Percentiles rank a stretch among this genome's conserved stretches.
These are phyloP conservation scores for Notothenia coriiceps DNA, from an alignment of 2,113 vertebrate genomes.

Conservation along the genomic window DNA sequence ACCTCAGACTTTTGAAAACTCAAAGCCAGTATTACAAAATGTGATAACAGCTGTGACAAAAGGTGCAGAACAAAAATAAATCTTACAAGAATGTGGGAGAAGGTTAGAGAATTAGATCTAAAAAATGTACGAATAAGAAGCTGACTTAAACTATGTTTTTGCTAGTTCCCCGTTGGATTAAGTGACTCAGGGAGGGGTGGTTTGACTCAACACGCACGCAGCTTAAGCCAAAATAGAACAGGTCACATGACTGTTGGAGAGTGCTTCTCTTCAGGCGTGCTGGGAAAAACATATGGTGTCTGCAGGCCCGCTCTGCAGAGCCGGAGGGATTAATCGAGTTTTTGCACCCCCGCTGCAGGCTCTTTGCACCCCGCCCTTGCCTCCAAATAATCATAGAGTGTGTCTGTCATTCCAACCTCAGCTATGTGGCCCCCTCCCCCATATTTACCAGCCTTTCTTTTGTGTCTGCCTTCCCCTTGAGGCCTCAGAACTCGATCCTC, in stretches of 20 bases:
- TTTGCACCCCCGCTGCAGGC: neutral
- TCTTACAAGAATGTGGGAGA: neutral
- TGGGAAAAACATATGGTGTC: slow-evolving; percentile 32
- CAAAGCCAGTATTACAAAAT: slow-evolving; percentile 20
- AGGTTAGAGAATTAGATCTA: neutral
- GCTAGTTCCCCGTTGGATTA: slow-evolving; percentile 10
- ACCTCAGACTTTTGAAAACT: slow-evolving; percentile 33
- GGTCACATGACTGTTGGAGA: slow-evolving; percentile 68
- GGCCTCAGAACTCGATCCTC: slow-evolving; percentile 21
- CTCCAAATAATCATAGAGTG: slow-evolving; percentile 24
- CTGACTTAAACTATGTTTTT: slow-evolving; percentile 4
- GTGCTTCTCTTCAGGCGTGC: slow-evolving; percentile 16
- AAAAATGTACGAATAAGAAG: neutral
- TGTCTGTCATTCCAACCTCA: slow-evolving; percentile 45
- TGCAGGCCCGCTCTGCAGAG: slow-evolving; percentile 27
- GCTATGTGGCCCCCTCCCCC: slow-evolving; percentile 61
- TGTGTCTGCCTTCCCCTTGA: slow-evolving; percentile 9
- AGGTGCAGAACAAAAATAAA: neutral
- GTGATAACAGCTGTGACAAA: slow-evolving; percentile 19
- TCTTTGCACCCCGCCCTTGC: neutral
- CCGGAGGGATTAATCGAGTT: neutral
- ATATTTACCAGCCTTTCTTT: slow-evolving; percentile 28
- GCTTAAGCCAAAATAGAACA: slow-evolving; percentile 69
- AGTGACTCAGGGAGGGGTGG: slow-evolving; percentile 35
- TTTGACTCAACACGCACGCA: slow-evolving; percentile 44